phyloP scores from a whole-genome alignment of 2,113 vertebrate genomes.

The Bagarius yarrelli region DNA sequence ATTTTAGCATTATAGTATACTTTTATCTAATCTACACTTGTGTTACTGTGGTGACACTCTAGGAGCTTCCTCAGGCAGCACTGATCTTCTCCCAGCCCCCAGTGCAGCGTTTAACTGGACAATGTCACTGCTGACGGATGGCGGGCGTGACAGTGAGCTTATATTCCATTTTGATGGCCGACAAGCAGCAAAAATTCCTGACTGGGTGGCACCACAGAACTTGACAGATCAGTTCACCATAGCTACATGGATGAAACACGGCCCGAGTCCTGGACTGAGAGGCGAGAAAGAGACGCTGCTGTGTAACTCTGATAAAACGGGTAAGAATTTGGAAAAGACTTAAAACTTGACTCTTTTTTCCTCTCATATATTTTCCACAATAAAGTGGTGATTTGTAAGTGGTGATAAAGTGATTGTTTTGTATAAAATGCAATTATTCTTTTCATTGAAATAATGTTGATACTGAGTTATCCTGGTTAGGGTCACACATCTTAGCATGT shows the following conservation, averaged over 20 bases:
- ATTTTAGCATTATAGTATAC: background rate
- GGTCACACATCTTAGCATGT: background rate
- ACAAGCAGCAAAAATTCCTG: conserved; percentile 93
- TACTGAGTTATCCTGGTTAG: background rate
- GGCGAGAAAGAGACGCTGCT: conserved; percentile 96
- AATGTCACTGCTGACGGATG: conserved; percentile 82
- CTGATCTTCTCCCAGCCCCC: conserved; percentile 88
- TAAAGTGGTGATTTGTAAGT: too few species aligned
- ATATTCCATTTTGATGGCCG: conserved; percentile 93
- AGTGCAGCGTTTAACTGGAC: conserved; percentile 88
- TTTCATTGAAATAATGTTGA: too few species aligned
- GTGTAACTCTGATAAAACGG: conserved; percentile 97
- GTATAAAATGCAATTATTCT: too few species aligned
- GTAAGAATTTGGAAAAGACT: conserved; percentile 64
- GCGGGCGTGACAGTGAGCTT: conserved; percentile 78
- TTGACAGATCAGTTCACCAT: conserved; percentile 96
- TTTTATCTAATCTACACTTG: background rate
- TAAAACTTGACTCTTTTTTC: background rate
- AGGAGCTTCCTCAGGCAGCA: conserved; percentile 94
- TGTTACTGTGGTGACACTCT: conserved; percentile 43
- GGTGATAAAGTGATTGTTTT: too few species aligned
- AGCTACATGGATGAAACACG: conserved; percentile 95
- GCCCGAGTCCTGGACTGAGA: conserved; percentile 88
- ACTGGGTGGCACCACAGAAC: conserved; percentile 90
- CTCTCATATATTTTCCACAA: background rate